Evolutionary conservation across 2,888 invertebrate genomes (phyloP).

Genomic region (Nomada ferruginata): DNA sequence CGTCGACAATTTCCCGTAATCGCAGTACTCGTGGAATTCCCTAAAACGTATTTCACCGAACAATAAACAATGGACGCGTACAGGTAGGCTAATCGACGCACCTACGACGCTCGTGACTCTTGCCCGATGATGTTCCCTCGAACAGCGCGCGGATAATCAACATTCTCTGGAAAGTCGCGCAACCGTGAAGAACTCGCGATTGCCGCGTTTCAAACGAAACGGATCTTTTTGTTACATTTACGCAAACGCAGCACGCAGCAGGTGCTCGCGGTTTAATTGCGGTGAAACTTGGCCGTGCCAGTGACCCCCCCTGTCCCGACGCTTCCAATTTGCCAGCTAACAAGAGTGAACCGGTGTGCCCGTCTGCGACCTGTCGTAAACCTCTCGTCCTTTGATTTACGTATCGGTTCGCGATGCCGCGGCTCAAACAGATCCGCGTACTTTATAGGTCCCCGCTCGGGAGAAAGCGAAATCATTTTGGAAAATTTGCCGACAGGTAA

Average conservation of each 20-base stretch:
- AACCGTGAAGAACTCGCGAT: constrained; percentile 20
- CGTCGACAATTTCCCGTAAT: neutral
- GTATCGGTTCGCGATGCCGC: constrained; percentile 28
- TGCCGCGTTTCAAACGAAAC: constrained; percentile 25
- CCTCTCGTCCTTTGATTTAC: constrained; percentile 48
- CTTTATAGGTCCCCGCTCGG: constrained; percentile 28
- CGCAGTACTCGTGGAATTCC: too few relatives aligned
- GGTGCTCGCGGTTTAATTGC: constrained; percentile 54
- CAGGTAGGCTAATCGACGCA: neutral
- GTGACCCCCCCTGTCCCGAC: constrained; percentile 3
- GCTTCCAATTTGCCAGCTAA: constrained; percentile 20
- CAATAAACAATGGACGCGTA: neutral
- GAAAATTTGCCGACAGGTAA: constrained; percentile 9
- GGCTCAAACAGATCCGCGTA: constrained; percentile 29
- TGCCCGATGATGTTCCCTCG: neutral
- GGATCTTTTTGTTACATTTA: constrained; percentile 57
- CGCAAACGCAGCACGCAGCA: constrained; percentile 52
- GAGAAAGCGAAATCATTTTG: neutral
- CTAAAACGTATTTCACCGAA: neutral
- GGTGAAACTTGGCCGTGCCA: constrained; percentile 46
- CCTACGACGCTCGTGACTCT: neutral
- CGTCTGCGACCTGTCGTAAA: constrained; percentile 24
- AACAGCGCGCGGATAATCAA: constrained; percentile 1
- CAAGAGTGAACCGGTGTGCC: constrained; percentile 12
- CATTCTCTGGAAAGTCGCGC: constrained; percentile 4